Evolutionary conservation across 2,113 vertebrate genomes (phyloP).

Genomic region (Ploceus nigricollis): DNA sequence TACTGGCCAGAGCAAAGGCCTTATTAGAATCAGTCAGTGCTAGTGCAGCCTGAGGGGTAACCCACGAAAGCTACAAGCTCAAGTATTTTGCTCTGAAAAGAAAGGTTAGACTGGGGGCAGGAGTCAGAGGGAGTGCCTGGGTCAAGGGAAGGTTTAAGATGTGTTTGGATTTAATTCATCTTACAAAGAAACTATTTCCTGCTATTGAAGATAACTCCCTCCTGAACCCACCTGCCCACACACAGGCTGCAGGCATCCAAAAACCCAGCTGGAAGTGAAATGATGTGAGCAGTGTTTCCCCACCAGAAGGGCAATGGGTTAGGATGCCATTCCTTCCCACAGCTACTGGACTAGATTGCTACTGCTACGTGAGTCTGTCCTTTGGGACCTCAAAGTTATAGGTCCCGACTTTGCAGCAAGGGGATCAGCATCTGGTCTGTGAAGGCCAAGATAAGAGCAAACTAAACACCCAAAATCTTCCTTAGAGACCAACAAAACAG

Average conservation of each 20-base stretch:
- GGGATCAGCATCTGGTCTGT: neutral
- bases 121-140: conserved; percentile 64
- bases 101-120: conserved; percentile 54
- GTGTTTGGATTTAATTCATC: conserved; percentile 68
- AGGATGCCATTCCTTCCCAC: conserved; percentile 48
- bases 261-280: conserved; percentile 62
- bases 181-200: conserved; percentile 69
- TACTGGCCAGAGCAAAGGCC: neutral
- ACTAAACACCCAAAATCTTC: neutral
- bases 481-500: neutral
- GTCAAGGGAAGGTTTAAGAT: conserved; percentile 67
- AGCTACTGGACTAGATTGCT: conserved; percentile 30
- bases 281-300: conserved; percentile 58
- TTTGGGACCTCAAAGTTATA: neutral
- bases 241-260: conserved; percentile 62
- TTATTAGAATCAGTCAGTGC: conserved; percentile 11
- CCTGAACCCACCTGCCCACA: conserved; percentile 70
- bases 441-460: neutral
- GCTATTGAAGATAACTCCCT: conserved; percentile 65
- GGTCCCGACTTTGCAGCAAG: neutral
- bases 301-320: conserved; percentile 53
- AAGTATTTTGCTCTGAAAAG: conserved; percentile 45
- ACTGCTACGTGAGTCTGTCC: neutral
- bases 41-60: conserved; percentile 20
- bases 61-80: conserved; percentile 28